A percentile compares a stretch with the other conserved stretches of the same genome.
Evolutionary conservation across 2,888 invertebrate species (phyloP).

Genomic region (Galeruca laticollis): DNA sequence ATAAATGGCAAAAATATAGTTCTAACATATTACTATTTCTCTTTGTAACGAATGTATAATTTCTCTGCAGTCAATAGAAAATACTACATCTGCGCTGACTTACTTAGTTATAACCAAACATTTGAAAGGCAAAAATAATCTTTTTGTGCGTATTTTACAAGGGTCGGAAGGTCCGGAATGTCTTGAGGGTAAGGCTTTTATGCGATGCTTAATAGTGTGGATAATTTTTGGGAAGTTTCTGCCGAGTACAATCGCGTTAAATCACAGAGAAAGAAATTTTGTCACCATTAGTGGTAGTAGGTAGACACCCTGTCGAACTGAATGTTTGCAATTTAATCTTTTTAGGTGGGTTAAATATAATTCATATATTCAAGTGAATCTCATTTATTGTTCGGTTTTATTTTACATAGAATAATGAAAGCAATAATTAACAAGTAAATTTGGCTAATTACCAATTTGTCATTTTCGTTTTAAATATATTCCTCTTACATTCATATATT

Average conservation of each 20-base stretch:
- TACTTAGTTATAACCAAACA: background rate
- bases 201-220: constrained; percentile 30
- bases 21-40: background rate
- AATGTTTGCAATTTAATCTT: constrained; percentile 19
- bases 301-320: constrained; percentile 11
- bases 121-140: constrained; percentile 22
- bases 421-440: constrained; percentile 2
- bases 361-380: background rate
- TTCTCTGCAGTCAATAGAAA: background rate
- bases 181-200: constrained; percentile 31
- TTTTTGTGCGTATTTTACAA: constrained; percentile 22
- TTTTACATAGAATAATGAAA: background rate
- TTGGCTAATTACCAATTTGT: constrained; percentile 7
- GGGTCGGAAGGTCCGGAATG: constrained; percentile 15
- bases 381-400: background rate
- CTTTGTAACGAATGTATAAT: background rate
- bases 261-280: constrained; percentile 34
- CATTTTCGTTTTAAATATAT: background rate
- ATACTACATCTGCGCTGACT: constrained; percentile 15
- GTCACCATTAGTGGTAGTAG: constrained; percentile 33
- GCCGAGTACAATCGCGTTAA: constrained; percentile 30
- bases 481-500: background rate
- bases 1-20: too few species aligned
- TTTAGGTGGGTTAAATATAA: background rate
- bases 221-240: constrained; percentile 37